phyloP scores from a whole-genome alignment of 30 jellyfish, hydroid and myxozoan genomes.

The Pseudorhiza aurosa region DNA sequence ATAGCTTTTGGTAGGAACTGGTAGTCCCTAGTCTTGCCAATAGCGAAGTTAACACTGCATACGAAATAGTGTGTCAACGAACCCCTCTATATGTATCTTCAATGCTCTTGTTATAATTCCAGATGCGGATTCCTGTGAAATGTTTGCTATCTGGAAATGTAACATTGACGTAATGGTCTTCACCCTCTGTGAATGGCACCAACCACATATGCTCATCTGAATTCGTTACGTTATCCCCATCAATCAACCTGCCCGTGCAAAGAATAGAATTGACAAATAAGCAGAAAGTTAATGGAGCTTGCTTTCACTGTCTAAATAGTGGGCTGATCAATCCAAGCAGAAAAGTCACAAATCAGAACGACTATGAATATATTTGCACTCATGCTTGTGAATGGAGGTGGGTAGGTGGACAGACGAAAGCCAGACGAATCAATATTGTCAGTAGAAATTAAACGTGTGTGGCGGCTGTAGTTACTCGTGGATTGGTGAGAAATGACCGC shows the following conservation, averaged over 20 bases:
- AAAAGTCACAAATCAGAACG: too few relatives aligned
- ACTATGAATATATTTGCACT: too few relatives aligned
- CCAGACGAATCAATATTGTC: too few relatives aligned
- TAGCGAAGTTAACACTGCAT: too few relatives aligned
- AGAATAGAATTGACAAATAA: neutral
- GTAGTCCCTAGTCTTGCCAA: too few relatives aligned
- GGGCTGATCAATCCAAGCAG: neutral
- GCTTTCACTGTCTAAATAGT: neutral
- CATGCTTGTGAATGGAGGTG: too few relatives aligned
- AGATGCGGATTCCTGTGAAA: constrained; percentile 87
- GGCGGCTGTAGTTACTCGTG: too few relatives aligned
- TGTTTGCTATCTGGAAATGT: constrained; percentile 46
- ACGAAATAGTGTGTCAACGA: too few relatives aligned
- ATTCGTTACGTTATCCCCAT: constrained; percentile 88
- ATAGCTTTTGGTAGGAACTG: too few relatives aligned
- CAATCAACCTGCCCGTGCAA: constrained; percentile 49
- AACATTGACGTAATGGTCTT: constrained; percentile 69
- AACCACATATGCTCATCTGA: constrained; percentile 99
- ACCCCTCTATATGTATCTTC: constrained; percentile 98
- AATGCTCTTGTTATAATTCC: constrained; percentile 90
- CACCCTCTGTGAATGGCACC: constrained; percentile 88
- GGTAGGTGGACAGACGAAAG: too few relatives aligned
- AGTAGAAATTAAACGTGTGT: too few relatives aligned
- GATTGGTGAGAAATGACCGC: too few relatives aligned
- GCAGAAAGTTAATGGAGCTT: neutral